Percentiles rank a stretch among this genome's conserved stretches.
Conservation (phyloP, 2,113 vertebrate species). For the Phycodurus eques region DNA sequence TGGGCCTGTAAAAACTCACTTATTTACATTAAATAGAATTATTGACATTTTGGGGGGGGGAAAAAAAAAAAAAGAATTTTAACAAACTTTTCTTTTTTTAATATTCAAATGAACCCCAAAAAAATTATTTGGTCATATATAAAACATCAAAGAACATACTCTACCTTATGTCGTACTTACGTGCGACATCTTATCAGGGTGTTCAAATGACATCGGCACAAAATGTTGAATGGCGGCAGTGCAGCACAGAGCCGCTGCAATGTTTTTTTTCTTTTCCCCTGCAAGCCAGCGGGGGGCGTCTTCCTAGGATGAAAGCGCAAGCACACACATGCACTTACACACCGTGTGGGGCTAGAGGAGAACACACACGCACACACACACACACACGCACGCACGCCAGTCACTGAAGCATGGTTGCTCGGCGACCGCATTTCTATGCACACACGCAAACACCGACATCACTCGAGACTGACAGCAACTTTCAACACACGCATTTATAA, state of each 20-base stretch:
- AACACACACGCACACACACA: conserved; percentile 41
- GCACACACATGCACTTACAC: not conserved
- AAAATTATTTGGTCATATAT: not conserved
- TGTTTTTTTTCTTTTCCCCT: conserved; percentile 38
- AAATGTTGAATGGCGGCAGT: conserved; percentile 58
- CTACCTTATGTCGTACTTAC: too few species aligned
- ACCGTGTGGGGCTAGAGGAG: conserved; percentile 8
- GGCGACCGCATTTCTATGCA: conserved; percentile 44
- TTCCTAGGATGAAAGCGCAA: conserved; percentile 45
- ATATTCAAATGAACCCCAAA: too few species aligned
- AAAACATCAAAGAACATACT: too few species aligned
- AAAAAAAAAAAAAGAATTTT: too few species aligned
- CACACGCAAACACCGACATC: not conserved
- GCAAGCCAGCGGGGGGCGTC: conserved; percentile 32
- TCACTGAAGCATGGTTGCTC: conserved; percentile 54
- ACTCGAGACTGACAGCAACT: not conserved
- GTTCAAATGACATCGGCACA: conserved; percentile 10
- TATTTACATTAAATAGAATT: too few species aligned
- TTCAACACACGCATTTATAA: not conserved
- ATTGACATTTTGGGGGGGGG: too few species aligned
- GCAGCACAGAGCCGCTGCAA: conserved; percentile 38
- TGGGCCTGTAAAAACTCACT: too few species aligned
- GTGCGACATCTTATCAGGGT: not conserved
- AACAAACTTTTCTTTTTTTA: too few species aligned
- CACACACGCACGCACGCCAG: conserved; percentile 20